phyloP scores from a whole-genome alignment of 35 echinoderm and acorn worm genomes.

The Eucidaris tribuloides region DNA sequence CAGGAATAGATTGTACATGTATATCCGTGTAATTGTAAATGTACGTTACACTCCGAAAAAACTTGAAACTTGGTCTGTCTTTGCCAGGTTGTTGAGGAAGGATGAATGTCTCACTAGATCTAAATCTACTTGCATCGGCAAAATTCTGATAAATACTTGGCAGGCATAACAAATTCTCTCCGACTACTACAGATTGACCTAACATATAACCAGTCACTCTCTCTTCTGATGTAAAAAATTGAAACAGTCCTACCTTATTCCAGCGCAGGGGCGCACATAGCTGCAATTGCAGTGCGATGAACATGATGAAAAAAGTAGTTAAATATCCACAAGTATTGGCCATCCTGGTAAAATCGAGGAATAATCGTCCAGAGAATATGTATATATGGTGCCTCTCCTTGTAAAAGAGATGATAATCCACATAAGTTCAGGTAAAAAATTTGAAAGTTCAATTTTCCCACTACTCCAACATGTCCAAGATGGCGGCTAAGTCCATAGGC shows the following conservation, averaged over 20 bases:
- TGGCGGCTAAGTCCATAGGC: too few relatives aligned
- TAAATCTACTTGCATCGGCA: background rate
- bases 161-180: background rate
- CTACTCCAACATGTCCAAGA: background rate
- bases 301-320: background rate
- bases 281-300: background rate
- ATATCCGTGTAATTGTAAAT: background rate
- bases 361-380: background rate
- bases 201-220: background rate
- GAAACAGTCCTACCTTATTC: conserved; percentile 21
- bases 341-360: conserved; percentile 18
- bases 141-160: background rate
- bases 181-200: background rate
- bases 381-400: background rate
- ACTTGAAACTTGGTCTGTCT: background rate
- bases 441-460: background rate
- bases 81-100: background rate
- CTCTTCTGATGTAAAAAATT: background rate
- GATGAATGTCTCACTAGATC: background rate
- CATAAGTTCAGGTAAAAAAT: background rate
- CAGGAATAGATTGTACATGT: conserved; percentile 1
- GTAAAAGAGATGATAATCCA: background rate
- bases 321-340: conserved; percentile 3
- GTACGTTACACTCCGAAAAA: background rate
- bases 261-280: conserved; percentile 26